These are phyloP conservation scores for Cathartes aura DNA, from an alignment of 2,113 vertebrate genomes.

Conservation along the genomic window DNA sequence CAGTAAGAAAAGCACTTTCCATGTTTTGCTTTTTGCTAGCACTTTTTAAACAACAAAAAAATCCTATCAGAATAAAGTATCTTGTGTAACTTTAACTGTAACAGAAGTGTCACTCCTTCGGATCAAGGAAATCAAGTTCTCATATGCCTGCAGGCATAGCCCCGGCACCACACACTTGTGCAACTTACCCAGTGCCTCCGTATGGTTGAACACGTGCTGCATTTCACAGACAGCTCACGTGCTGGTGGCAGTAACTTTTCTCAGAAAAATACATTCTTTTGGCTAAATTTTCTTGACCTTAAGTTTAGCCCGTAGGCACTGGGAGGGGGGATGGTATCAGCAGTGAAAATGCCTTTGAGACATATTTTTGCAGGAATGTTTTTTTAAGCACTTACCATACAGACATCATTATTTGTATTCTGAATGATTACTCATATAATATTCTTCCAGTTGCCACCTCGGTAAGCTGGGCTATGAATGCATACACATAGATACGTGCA, in stretches of 20 bases:
- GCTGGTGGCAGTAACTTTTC: not conserved
- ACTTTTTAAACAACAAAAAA: not conserved
- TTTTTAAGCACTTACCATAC: not conserved
- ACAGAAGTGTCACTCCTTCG: not conserved
- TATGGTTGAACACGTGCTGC: not conserved
- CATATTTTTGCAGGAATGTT: not conserved
- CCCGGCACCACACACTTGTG: not conserved
- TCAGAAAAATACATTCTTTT: not conserved
- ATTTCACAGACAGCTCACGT: not conserved
- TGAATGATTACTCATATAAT: not conserved
- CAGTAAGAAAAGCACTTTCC: not conserved
- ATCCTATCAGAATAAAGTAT: not conserved
- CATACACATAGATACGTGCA: fast-evolving
- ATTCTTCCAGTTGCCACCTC: not conserved
- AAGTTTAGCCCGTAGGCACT: not conserved
- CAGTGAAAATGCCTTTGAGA: not conserved
- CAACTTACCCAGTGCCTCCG: not conserved
- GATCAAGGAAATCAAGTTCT: not conserved
- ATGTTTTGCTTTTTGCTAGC: not conserved
- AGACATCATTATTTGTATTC: not conserved
- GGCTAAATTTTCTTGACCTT: not conserved
- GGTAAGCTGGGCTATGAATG: not conserved
- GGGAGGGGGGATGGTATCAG: not conserved
- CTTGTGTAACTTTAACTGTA: not conserved
- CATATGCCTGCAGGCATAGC: not conserved